Conservation (phyloP, 2,797 vertebrate genomes). For the Myripristis jacobus region DNA sequence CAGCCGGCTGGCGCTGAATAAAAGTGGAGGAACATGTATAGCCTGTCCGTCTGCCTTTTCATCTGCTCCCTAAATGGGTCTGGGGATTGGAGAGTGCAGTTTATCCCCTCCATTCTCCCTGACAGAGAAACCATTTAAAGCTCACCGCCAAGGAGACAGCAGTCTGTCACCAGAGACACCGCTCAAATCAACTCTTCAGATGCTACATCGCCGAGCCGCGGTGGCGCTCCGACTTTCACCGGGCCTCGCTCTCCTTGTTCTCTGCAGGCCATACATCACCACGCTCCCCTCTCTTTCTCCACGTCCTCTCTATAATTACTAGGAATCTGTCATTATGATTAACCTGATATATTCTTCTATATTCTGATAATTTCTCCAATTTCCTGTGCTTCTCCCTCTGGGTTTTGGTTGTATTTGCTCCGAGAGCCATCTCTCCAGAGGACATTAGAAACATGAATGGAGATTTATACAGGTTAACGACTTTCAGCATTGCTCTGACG, state of each 20-base stretch:
- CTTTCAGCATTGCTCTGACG: conserved; percentile 48
- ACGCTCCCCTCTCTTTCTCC: neutral
- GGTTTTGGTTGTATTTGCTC: conserved; percentile 4
- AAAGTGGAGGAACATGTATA: conserved; percentile 79
- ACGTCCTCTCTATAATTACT: neutral
- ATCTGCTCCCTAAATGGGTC: conserved; percentile 82
- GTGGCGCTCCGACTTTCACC: conserved; percentile 17
- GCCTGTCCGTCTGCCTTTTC: conserved; percentile 81
- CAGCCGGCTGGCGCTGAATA: conserved; percentile 73
- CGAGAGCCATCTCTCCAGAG: conserved; percentile 16
- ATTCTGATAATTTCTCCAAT: conserved; percentile 5
- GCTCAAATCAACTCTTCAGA: conserved; percentile 76
- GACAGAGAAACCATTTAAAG: conserved; percentile 82
- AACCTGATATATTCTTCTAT: conserved; percentile 11
- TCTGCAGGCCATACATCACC: neutral
- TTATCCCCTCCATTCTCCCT: conserved; percentile 77
- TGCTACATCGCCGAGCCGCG: conserved; percentile 36
- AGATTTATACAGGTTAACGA: conserved; percentile 57
- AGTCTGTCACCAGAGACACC: conserved; percentile 77
- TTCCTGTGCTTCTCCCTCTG: conserved; percentile 3
- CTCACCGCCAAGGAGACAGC: conserved; percentile 65
- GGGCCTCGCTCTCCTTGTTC: conserved; percentile 5
- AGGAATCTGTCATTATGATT: conserved; percentile 21
- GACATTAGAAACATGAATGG: conserved; percentile 38
- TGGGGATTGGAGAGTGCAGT: conserved; percentile 83